These are phyloP conservation scores for Drosophila paucipuncta DNA, from an alignment of 2,888 invertebrate species.

Conservation along the genomic window DNA sequence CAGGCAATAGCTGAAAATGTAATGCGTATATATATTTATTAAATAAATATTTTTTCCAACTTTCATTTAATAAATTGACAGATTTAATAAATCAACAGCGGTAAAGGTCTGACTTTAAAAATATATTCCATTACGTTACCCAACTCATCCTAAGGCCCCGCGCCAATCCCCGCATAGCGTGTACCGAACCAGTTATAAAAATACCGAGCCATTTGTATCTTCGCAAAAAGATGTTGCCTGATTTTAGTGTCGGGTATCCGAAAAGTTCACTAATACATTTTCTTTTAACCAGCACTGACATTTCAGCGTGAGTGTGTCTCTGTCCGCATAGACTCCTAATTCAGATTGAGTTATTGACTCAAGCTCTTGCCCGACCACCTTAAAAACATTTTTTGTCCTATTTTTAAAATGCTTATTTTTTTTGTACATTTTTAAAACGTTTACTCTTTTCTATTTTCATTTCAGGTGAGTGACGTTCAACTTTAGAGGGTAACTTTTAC, in stretches of 20 bases:
- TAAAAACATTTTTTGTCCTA: not conserved
- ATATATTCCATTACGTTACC: constrained; percentile 1
- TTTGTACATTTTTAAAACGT: not conserved
- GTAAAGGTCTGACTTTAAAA: not conserved
- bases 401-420: constrained; percentile 2
- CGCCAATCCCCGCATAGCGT: not conserved
- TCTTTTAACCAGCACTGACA: not conserved
- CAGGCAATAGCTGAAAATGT: constrained; percentile 10
- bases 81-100: not conserved
- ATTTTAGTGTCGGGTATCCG: not conserved
- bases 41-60: constrained; percentile 2
- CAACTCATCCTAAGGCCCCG: not conserved
- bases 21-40: constrained; percentile 5
- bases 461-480: constrained; percentile 67
- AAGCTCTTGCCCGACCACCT: not conserved
- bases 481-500: constrained; percentile 3
- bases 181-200: not conserved
- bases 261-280: not conserved
- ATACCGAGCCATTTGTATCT: not conserved
- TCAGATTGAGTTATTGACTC: constrained; percentile 14
- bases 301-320: not conserved
- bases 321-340: not conserved
- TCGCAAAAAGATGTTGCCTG: not conserved
- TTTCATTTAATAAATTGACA: constrained; percentile 1
- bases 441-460: constrained; percentile 27